A percentile compares a stretch with the other conserved stretches of the same genome.
Evolutionary conservation across 53 echinoderm and acorn worm genomes (phyloP).

Genomic region (Mesocentrotus franciscanus): DNA sequence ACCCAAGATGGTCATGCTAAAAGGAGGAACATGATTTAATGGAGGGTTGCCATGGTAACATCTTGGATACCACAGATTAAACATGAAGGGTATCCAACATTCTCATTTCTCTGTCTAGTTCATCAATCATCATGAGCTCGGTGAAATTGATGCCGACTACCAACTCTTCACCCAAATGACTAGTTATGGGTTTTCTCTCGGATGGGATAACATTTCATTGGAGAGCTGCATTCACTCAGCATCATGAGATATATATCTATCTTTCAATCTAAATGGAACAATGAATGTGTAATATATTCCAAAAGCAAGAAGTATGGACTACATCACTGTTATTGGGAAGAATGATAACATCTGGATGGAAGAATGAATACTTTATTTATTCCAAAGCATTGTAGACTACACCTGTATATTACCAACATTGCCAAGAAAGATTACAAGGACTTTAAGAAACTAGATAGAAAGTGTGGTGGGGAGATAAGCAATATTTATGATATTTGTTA

Average conservation of each 20-base stretch:
- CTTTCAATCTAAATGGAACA: not conserved
- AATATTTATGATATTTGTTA: not conserved
- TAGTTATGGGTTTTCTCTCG: not conserved
- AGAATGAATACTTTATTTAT: no score
- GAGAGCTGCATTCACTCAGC: not conserved
- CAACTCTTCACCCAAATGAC: conserved; percentile 2
- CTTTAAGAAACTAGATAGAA: not conserved
- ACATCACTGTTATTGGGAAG: no score
- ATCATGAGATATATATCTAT: not conserved
- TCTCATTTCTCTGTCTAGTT: not conserved
- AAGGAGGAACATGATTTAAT: conserved; percentile 16
- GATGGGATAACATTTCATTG: not conserved
- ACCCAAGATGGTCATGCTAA: not conserved
- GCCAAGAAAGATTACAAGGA: no score
- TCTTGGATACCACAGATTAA: not conserved
- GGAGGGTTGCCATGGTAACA: not conserved
- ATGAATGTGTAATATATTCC: not conserved
- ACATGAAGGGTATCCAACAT: conserved; percentile 15
- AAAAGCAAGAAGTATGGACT: no score
- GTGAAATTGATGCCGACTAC: not conserved
- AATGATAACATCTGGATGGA: no score
- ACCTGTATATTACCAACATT: no score
- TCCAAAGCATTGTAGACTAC: no score
- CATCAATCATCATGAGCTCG: not conserved
- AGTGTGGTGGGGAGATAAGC: not conserved